Evolutionary conservation across 2,797 vertebrate species (phyloP).

Genomic region (Botia kubotai): DNA sequence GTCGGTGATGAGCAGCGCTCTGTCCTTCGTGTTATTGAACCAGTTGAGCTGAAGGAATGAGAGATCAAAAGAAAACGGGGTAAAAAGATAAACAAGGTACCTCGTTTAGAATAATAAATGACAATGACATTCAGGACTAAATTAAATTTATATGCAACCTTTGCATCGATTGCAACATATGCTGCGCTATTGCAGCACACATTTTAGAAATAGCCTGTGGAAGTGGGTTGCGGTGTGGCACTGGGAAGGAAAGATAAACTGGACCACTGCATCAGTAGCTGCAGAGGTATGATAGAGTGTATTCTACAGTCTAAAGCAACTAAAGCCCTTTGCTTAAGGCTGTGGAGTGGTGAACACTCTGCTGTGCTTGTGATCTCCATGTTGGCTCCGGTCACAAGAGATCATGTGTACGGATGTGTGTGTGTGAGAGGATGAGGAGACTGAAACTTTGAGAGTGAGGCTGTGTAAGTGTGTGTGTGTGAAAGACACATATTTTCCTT

Average conservation of each 20-base stretch:
- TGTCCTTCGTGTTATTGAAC: constrained; percentile 87
- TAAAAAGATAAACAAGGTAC: neutral
- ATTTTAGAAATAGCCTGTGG: constrained; percentile 23
- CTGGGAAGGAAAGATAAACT: constrained; percentile 25
- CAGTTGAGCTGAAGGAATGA: constrained; percentile 80
- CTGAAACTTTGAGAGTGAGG: constrained; percentile 6
- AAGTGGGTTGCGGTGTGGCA: constrained; percentile 6
- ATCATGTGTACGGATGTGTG: constrained; percentile 1
- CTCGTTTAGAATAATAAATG: neutral
- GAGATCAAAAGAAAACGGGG: neutral
- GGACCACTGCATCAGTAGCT: neutral
- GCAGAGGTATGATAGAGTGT: neutral
- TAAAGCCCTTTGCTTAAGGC: constrained; percentile 5
- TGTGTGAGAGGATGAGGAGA: neutral
- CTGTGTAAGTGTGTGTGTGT: neutral
- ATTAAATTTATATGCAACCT: neutral
- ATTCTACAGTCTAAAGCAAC: neutral
- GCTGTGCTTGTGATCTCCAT: neutral
- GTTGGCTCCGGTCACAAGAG: neutral
- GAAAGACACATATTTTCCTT: neutral
- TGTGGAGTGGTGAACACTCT: neutral
- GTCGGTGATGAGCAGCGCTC: constrained; percentile 88
- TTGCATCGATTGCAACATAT: constrained; percentile 4
- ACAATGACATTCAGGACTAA: neutral
- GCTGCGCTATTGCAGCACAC: neutral